Evolutionary conservation across 2,113 vertebrate species (phyloP).

Genomic region (Globicephala melas): DNA sequence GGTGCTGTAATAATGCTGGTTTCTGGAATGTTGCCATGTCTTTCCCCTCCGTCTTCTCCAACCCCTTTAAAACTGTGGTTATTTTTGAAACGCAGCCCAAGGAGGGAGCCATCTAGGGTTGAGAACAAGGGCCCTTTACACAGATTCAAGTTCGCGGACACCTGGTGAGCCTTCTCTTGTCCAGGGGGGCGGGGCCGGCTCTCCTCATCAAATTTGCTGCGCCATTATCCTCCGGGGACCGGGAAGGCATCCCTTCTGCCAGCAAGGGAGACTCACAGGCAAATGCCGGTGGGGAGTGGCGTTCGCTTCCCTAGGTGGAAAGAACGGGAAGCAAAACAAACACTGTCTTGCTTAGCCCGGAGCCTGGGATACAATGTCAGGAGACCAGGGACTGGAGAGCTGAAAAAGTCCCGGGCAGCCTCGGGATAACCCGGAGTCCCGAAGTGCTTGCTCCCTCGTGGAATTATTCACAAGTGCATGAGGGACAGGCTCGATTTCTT

Average conservation of each 20-base stretch:
- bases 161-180: background rate
- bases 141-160: background rate
- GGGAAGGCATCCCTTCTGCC: background rate
- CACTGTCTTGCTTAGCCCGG: background rate
- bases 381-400: constrained; percentile 13
- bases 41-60: constrained; percentile 48
- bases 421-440: background rate
- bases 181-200: background rate
- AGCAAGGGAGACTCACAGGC: background rate
- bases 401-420: background rate
- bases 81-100: constrained; percentile 31
- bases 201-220: background rate
- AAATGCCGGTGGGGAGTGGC: background rate
- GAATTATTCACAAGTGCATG: background rate
- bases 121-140: background rate
- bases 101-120: background rate
- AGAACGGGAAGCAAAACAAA: constrained; percentile 21
- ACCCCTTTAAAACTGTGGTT: constrained; percentile 10
- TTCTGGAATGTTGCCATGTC: constrained; percentile 81
- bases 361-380: background rate
- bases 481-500: constrained; percentile 40
- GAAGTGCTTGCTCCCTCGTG: background rate
- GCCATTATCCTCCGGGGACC: background rate
- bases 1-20: constrained; percentile 79
- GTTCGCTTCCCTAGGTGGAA: background rate